These are phyloP conservation scores for Candoia aspera DNA, from an alignment of 2,113 vertebrate genomes.

Conservation along the genomic window DNA sequence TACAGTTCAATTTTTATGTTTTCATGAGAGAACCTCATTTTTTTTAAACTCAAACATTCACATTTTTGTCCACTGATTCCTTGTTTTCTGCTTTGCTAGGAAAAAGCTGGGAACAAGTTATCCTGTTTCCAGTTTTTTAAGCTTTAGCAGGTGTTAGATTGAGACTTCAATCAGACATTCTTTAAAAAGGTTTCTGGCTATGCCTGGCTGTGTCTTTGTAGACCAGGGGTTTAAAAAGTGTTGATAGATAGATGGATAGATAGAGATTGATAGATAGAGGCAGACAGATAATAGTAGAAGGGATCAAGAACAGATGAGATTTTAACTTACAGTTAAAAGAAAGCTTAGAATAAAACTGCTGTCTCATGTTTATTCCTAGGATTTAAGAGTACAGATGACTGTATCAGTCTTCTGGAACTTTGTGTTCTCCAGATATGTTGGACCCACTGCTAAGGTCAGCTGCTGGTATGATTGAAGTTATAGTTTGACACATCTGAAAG, in stretches of 20 bases:
- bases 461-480: neutral
- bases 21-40: constrained; percentile 53
- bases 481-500: neutral
- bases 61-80: constrained; percentile 47
- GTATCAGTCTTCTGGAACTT: constrained; percentile 31
- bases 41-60: constrained; percentile 44
- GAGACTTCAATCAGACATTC: constrained; percentile 49
- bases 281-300: constrained; percentile 6
- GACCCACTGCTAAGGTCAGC: constrained; percentile 14
- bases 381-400: neutral
- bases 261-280: neutral
- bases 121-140: constrained; percentile 64
- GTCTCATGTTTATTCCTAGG: too few relatives aligned
- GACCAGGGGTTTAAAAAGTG: constrained; percentile 44
- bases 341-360: constrained; percentile 14
- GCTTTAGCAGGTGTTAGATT: constrained; percentile 55
- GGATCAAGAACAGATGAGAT: neutral
- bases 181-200: constrained; percentile 43
- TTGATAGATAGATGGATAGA: neutral
- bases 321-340: constrained; percentile 45
- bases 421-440: constrained; percentile 57
- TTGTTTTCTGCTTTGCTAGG: constrained; percentile 56
- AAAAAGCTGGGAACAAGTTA: constrained; percentile 52
- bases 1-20: constrained; percentile 59
- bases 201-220: constrained; percentile 35